Evolutionary conservation across 2,113 vertebrate species (phyloP).

Genomic region (Morone saxatilis): DNA sequence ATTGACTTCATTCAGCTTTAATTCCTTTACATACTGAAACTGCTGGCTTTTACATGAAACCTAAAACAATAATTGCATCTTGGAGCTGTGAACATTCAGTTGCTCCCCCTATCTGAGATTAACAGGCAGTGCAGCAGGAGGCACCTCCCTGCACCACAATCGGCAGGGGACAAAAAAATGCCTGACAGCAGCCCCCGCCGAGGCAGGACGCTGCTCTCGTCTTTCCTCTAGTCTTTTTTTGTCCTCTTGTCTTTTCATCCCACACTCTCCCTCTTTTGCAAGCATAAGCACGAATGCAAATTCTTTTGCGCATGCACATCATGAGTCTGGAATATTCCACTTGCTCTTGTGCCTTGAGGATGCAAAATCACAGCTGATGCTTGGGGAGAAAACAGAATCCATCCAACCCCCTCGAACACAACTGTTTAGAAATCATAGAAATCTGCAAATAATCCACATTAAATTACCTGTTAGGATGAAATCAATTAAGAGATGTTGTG

Average conservation of each 20-base stretch:
- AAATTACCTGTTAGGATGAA: not conserved
- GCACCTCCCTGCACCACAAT: constrained; percentile 73
- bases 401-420: not conserved
- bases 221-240: constrained; percentile 30
- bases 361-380: constrained; percentile 9
- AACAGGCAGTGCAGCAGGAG: constrained; percentile 61
- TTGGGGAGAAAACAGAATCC: not conserved
- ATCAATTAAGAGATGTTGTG: not conserved
- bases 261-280: constrained; percentile 24
- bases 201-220: constrained; percentile 19
- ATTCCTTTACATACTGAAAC: not conserved
- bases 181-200: constrained; percentile 35
- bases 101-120: constrained; percentile 49
- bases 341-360: constrained; percentile 26
- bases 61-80: not conserved
- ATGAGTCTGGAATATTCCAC: constrained; percentile 61
- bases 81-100: not conserved
- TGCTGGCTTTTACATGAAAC: not conserved
- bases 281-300: constrained; percentile 57
- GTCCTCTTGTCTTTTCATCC: constrained; percentile 35
- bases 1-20: not conserved
- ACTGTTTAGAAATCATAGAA: not conserved
- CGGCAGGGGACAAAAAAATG: constrained; percentile 52
- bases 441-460: not conserved
- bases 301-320: not conserved